Conservation (phyloP, 2,113 vertebrate genomes). For the Macrotis lagotis region DNA sequence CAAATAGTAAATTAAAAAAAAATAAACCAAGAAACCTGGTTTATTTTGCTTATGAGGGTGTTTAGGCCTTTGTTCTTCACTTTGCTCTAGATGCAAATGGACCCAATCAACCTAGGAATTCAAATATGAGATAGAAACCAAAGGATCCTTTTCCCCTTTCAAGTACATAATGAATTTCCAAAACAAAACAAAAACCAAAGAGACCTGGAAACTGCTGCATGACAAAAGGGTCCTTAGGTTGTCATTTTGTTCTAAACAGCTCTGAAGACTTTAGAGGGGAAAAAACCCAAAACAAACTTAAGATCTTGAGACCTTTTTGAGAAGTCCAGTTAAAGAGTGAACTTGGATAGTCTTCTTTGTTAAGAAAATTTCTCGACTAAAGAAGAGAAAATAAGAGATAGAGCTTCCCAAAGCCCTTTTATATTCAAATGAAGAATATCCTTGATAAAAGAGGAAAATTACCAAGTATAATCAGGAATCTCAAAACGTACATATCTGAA, state of each 20-base stretch:
- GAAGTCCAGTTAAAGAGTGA: conserved; percentile 9
- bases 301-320: conserved; percentile 20
- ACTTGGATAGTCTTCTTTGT: conserved; percentile 27
- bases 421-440: conserved; percentile 28
- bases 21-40: conserved; percentile 18
- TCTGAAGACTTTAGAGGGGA: conserved; percentile 21
- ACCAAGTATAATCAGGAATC: conserved; percentile 48
- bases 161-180: conserved; percentile 15
- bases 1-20: conserved; percentile 9
- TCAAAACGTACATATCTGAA: conserved; percentile 49
- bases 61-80: neutral
- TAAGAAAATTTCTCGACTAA: conserved; percentile 37
- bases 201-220: neutral
- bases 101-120: conserved; percentile 24
- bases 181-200: conserved; percentile 18
- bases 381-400: neutral
- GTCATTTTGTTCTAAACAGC: conserved; percentile 19
- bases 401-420: conserved; percentile 36
- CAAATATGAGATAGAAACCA: conserved; percentile 19
- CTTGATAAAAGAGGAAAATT: conserved; percentile 38
- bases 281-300: neutral
- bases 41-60: neutral
- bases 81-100: conserved; percentile 24
- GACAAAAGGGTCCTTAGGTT: conserved; percentile 23
- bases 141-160: conserved; percentile 16